Evolutionary conservation across 37 sponge, comb jelly and placozoan genomes (phyloP), one percentile per base, ranked within the genome.

Genomic region (Spongia lamella): DNA sequence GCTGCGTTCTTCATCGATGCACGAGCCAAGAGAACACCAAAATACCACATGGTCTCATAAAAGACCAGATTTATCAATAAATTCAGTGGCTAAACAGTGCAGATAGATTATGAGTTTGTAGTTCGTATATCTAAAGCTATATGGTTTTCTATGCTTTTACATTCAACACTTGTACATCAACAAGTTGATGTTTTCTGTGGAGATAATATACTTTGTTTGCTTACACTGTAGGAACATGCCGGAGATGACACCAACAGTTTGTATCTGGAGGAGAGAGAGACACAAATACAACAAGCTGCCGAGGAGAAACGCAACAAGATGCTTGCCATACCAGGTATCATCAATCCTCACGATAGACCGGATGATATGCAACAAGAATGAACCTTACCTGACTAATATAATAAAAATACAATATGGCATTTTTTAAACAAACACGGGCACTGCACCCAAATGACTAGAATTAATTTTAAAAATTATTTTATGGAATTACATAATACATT

Each of bases 331-430:
- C 98, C 98, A 1, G 98, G 98, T 15, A 94, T 97, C 47, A 84
- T 97, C 34, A 97, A 97, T 81, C 98, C 98, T 24, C 94, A 97
- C 58, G 98, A 97, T 49, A 77, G 97, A 61, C 89, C 94, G 9
- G 98, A 97, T 43, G 95, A 97, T 26, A 91, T 86, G 87, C 87
- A 89, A 54, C 79, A 88, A 73, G 79, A 78, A 63, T 27, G n/a
- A 32, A 33, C 32, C 35, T 36, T 38, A 11, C 38, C 36, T 66
- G 25, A 31, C 35, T 66, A 66, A 33, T 34, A 25, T 31, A 37
- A 31, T 66, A 9, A 26, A 26, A 66, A 66, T 33, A 37, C 36
- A 66, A 37, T 66, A 34, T 66, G 67, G 32, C 13, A 15, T 37
- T 34, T 26, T 66, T 66, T 34, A 37, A 37, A 66, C 20, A 63